Conservation (phyloP, 2,113 vertebrate genomes). For the Paramisgurnus dabryanus region DNA sequence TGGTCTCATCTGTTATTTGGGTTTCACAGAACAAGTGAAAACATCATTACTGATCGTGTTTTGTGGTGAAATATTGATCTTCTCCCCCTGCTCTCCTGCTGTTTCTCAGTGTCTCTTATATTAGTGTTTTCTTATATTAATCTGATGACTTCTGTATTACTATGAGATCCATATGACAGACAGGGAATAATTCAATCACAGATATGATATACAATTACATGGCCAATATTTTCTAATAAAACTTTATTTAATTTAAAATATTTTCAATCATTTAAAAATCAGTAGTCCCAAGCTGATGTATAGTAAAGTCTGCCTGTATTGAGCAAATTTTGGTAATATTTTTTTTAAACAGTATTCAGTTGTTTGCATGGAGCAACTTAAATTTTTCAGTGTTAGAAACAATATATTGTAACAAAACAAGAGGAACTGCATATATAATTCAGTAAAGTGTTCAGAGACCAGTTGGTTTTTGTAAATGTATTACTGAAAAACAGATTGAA, state of each 20-base stretch:
- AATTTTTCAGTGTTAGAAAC: no score
- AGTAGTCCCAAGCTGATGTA: no score
- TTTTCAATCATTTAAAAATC: no score
- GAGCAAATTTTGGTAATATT: no score
- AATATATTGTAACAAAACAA: background rate
- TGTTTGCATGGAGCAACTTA: no score
- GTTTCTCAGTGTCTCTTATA: slow-evolving; percentile 22
- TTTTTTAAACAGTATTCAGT: no score
- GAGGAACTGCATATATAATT: slow-evolving; percentile 46
- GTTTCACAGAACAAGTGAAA: slow-evolving; percentile 58
- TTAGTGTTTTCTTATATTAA: slow-evolving; percentile 31
- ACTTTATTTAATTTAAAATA: no score
- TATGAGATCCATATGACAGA: background rate
- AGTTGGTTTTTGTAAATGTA: slow-evolving; percentile 7
- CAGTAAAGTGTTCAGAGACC: slow-evolving; percentile 28
- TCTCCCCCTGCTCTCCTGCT: slow-evolving; percentile 5
- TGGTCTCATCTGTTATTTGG: slow-evolving; percentile 54
- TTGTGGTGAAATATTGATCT: slow-evolving; percentile 62
- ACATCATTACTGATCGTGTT: slow-evolving; percentile 62
- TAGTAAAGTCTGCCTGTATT: no score
- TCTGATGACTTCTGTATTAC: background rate
- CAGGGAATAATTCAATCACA: background rate
- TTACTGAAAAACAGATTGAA: no score
- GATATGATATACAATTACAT: no score
- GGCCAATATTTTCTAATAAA: no score